A percentile compares a stretch with the other conserved stretches of the same genome.
Evolutionary conservation across 1,140 invertebrate species (phyloP).

Genomic region (Homalodisca vitripennis): DNA sequence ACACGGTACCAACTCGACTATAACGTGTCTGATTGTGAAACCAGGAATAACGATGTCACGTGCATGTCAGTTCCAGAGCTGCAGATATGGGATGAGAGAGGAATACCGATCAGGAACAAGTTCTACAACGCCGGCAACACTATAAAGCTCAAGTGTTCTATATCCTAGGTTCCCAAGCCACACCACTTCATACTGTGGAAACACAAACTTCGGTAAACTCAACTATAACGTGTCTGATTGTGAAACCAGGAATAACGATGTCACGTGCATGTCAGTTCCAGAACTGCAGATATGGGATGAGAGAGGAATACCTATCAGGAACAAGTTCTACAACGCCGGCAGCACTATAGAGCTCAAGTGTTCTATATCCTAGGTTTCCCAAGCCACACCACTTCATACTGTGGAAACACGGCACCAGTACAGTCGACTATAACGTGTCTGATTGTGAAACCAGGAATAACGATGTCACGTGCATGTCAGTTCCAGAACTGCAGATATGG

Average conservation of each 20-base stretch:
- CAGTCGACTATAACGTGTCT: slow-evolving; percentile 81
- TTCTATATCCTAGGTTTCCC: slow-evolving; percentile 76
- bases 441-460: slow-evolving; percentile 83
- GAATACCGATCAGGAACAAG: slow-evolving; percentile 71
- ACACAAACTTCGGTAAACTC: slow-evolving; percentile 69
- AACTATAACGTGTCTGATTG: slow-evolving; percentile 83
- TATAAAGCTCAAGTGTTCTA: slow-evolving; percentile 80
- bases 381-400: slow-evolving; percentile 72
- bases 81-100: slow-evolving; percentile 79
- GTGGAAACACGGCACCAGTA: slow-evolving; percentile 73
- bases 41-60: too few species aligned
- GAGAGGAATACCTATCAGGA: slow-evolving; percentile 69
- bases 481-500: slow-evolving; percentile 79
- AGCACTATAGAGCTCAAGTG: slow-evolving; percentile 84
- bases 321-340: slow-evolving; percentile 85
- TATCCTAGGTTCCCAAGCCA: slow-evolving; percentile 74
- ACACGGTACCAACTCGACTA: slow-evolving; percentile 68
- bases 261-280: slow-evolving; percentile 74
- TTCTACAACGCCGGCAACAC: slow-evolving; percentile 85
- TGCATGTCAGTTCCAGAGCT: slow-evolving; percentile 79
- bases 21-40: too few species aligned
- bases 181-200: slow-evolving; percentile 77
- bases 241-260: slow-evolving; percentile 84
- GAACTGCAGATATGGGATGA: slow-evolving; percentile 82
- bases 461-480: too few species aligned